A percentile compares a stretch with the other conserved stretches of the same genome.
These are phyloP conservation scores for Teinopalpus imperialis DNA, from an alignment of 2,888 invertebrate species.

Conservation along the genomic window DNA sequence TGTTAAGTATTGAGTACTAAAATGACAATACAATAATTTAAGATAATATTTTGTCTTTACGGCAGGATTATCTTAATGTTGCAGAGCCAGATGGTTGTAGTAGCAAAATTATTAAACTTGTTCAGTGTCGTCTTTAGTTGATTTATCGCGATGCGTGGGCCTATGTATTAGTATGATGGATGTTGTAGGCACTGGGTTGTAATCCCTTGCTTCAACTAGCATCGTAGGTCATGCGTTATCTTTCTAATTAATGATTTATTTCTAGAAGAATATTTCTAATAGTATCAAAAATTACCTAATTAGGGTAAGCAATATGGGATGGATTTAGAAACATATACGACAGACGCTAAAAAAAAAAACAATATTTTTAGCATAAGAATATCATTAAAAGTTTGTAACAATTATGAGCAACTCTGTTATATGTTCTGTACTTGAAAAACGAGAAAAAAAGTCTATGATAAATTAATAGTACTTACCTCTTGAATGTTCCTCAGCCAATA, in stretches of 20 bases:
- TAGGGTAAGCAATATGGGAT: no score
- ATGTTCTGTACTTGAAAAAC: no score
- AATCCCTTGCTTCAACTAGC: slow-evolving; percentile 2
- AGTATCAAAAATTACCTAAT: no score
- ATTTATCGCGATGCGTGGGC: slow-evolving; percentile 16
- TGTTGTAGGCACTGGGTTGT: slow-evolving; percentile 6
- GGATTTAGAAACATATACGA: no score
- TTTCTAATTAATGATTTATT: neutral
- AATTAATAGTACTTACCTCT: slow-evolving; percentile 89
- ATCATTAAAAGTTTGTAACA: no score
- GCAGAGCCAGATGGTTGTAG: slow-evolving; percentile 11
- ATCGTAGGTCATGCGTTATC: slow-evolving; percentile 19
- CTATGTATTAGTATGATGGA: slow-evolving; percentile 19
- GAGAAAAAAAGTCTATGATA: no score
- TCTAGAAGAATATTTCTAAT: neutral
- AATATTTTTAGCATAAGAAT: no score
- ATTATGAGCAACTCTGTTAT: no score
- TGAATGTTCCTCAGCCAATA: slow-evolving; percentile 96
- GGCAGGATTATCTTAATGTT: neutral
- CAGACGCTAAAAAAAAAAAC: no score
- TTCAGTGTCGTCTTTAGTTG: slow-evolving; percentile 20
- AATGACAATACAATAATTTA: no score
- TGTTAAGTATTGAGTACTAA: no score
- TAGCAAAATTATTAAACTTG: slow-evolving; percentile 20
- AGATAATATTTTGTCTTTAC: no score